Conservation (phyloP, 1,140 invertebrate genomes). For the Drosophila kikkawai region DNA sequence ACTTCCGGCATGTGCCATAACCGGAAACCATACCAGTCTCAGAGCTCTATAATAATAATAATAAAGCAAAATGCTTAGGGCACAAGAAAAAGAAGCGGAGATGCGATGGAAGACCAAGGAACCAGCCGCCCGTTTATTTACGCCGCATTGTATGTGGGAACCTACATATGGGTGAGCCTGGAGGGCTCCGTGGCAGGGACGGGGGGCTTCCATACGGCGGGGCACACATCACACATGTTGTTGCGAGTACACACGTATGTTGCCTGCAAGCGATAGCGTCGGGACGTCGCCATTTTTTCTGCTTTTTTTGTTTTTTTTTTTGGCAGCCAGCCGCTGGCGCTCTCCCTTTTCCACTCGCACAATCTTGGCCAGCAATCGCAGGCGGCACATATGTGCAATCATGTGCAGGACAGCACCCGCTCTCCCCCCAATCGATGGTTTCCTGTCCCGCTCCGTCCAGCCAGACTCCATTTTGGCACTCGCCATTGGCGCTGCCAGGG, state of each 20-base stretch:
- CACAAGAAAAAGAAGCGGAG: conserved; percentile 9
- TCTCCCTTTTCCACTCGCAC: conserved; percentile 33
- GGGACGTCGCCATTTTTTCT: conserved; percentile 48
- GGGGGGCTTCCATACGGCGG: conserved; percentile 81
- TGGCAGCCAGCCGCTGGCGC: conserved; percentile 10
- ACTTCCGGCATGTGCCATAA: conserved; percentile 54
- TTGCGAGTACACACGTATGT: conserved; percentile 85
- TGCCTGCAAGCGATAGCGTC: conserved; percentile 84
- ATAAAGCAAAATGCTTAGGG: conserved; percentile 65
- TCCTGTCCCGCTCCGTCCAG: conserved; percentile 45
- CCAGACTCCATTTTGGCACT: conserved; percentile 80
- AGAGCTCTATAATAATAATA: conserved; percentile 42
- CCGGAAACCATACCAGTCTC: conserved; percentile 23
- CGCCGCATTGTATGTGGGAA: conserved; percentile 84
- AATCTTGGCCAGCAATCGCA: conserved; percentile 79
- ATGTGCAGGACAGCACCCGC: conserved; percentile 52
- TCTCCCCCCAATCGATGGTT: conserved; percentile 65
- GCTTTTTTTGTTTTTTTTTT: background rate
- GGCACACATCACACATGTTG: conserved; percentile 85
- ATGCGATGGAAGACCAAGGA: conserved; percentile 12
- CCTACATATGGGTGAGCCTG: conserved; percentile 76
- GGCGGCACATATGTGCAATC: conserved; percentile 79
- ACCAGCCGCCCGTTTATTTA: conserved; percentile 73
- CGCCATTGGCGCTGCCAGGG: conserved; percentile 66
- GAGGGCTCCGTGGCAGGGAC: conserved; percentile 34